Percentiles rank a stretch among this genome's conserved stretches.
phyloP scores from a whole-genome alignment of 2,113 vertebrate genomes.

The Prietella phreatophila region DNA sequence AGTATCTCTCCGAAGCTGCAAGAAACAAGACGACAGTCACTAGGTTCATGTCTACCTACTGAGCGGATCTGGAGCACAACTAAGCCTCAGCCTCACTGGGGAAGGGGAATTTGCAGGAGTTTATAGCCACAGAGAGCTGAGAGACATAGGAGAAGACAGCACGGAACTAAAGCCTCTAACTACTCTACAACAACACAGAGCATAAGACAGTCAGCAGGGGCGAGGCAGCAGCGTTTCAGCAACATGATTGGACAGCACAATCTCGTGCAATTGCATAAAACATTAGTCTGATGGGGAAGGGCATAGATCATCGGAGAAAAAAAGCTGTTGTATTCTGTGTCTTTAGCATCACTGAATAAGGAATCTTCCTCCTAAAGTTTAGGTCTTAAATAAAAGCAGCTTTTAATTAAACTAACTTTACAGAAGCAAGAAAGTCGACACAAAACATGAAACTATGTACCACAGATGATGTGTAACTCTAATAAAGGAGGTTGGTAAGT shows the following conservation, averaged over 20 bases:
- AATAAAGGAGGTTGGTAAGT: not conserved
- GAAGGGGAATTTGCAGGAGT: not conserved
- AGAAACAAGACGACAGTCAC: conserved; percentile 65
- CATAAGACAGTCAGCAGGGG: conserved; percentile 56
- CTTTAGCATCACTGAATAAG: conserved; percentile 30
- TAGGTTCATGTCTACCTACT: conserved; percentile 61
- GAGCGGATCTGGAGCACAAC: conserved; percentile 24
- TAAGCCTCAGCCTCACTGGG: conserved; percentile 27
- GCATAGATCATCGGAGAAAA: not conserved
- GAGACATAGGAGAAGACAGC: conserved; percentile 28
- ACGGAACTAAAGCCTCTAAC: conserved; percentile 51
- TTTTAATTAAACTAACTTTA: not conserved
- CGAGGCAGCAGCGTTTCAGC: conserved; percentile 50
- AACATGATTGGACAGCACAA: conserved; percentile 47
- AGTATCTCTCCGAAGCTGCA: conserved; percentile 96
- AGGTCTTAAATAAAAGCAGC: not conserved
- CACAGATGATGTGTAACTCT: not conserved
- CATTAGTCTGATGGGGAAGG: conserved; percentile 28
- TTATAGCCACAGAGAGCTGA: conserved; percentile 14
- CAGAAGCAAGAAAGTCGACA: not conserved
- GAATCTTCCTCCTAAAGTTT: conserved; percentile 52
- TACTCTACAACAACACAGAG: conserved; percentile 55
- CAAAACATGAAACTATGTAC: not conserved
- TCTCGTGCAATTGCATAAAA: conserved; percentile 60
- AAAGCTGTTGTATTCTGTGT: not conserved